Evolutionary conservation across 2,888 invertebrate species (phyloP), one percentile per base, ranked within the genome.

Genomic region (Stenodera caucasica): DNA sequence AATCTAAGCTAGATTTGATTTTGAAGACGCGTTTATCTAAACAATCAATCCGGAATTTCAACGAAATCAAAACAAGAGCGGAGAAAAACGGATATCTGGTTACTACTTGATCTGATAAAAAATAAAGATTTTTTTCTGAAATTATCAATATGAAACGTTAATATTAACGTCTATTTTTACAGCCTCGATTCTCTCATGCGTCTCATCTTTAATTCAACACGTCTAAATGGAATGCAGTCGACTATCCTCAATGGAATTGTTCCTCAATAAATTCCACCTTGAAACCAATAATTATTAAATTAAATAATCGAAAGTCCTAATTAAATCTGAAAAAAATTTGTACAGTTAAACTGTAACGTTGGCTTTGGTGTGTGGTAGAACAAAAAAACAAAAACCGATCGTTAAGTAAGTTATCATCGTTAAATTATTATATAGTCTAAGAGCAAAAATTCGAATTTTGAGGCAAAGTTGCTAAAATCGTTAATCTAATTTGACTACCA

Each of bases 121-220:
- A 40, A n/a, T n/a, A n/a, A n/a, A n/a, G n/a, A n/a, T n/a, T n/a
- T n/a, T n/a, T n/a, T n/a, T 3, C 3, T 26, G 3, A 26, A 7
- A 26, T 26, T 26, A 26, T 3, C 26, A 26, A 26, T 26, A 26
- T n/a, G n/a, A 26, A 26, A 26, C 3, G 18, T 45, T 21, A 45
- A 45, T 45, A 45, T 40, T 45, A 45, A 45, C 21, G 15, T 21
- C 21, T 12, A 45, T 11, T 21, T 37, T 37, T 37, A 37, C n/a
- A 37, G 8, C 45, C 7, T 8, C 21, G 21, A 45, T 11, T 21
- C 3, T 14, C 2, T 11, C 11, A 14, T 14, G 1, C 1, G 14
- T 18, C 45, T 45, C 45, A 45, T 45, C 45, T 45, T 45, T 45
- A 45, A 45, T 45, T 45, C 45, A 45, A 45, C 21, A 45, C 12